Evolutionary conservation across 1,140 invertebrate genomes (phyloP).

Genomic region (Grapholita molesta): DNA sequence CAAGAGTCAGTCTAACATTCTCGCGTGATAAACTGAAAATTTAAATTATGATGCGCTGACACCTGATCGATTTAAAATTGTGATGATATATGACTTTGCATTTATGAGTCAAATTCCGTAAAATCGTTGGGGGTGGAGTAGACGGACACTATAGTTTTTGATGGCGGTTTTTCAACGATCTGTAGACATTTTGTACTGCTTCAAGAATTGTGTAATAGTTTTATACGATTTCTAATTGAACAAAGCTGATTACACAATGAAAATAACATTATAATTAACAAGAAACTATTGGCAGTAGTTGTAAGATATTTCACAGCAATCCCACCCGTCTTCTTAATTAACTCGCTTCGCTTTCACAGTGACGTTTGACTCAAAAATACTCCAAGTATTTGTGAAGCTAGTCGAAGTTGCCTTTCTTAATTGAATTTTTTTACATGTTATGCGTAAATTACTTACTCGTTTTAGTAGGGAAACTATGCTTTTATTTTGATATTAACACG

Average conservation of each 20-base stretch:
- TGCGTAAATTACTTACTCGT: too few species aligned
- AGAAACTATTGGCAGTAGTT: neutral
- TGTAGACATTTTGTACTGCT: too few species aligned
- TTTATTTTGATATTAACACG: too few species aligned
- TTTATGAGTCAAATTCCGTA: too few species aligned
- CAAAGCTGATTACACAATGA: too few species aligned
- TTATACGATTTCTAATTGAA: too few species aligned
- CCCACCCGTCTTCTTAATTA: neutral
- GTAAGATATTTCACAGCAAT: neutral
- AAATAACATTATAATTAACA: neutral
- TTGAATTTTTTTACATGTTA: neutral
- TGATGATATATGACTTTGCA: neutral
- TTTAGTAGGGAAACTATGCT: too few species aligned
- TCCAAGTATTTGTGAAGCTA: neutral
- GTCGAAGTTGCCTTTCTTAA: neutral
- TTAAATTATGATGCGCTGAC: neutral
- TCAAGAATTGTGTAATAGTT: too few species aligned
- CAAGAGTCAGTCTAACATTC: neutral
- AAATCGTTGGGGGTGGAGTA: too few species aligned
- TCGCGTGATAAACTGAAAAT: neutral
- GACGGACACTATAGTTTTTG: too few species aligned
- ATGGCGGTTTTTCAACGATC: too few species aligned
- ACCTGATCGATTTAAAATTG: neutral
- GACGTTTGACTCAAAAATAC: neutral
- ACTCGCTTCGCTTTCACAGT: neutral